Base-by-base conservation (phyloP, 2,797 vertebrate species). In the Xiphophorus birchmanni region DNA sequence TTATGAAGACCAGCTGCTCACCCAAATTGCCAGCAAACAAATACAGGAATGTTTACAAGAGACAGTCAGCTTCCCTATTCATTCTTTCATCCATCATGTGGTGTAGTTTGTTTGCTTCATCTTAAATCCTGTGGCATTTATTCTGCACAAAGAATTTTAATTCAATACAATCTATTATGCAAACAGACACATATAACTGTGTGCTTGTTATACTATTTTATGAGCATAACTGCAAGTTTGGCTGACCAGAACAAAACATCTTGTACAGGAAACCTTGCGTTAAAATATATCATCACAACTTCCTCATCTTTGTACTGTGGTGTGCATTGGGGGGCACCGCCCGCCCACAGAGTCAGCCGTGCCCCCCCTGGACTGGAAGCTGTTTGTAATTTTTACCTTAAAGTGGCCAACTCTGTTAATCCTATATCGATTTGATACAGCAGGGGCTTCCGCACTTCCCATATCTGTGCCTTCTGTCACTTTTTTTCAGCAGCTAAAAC, bases 1-100 rank as follows among this genome's bases (percentile, higher is more conserved):
- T 91, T 90, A 92, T 94, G 81, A 85, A 90, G 89, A 93, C 77
- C 92, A 93, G 90, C 90, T 94, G 92, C 60, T 79, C 52, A 48
- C 75, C 50, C 35, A 54, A 65, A 78, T 81, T 87, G 80, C 83
- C 82, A 90, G 80, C 88, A 83, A 86, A 90, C 88, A 93, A 93
- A 90, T 45, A 37, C 45, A 40, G 56, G 63, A 76, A 89, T 92
- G 90, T 90, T 93, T 90, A 93, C 74, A 60, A 89, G 77, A 73
- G 89, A 85, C 65, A 87, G 83, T 72, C 86, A 84, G 81, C 32
- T 42, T 65, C 65, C 83, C 71, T 76, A 52, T 81, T 83, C 42
- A 76, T 45, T 48, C 35, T 23, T 74, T 76, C 67, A 65, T 69
- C 73, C 73, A 82, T 79, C 76, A 87, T 84, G 50, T 86, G 85